Conservation (phyloP, 92 coral and sea anemone species). For the Ricordea florida region DNA sequence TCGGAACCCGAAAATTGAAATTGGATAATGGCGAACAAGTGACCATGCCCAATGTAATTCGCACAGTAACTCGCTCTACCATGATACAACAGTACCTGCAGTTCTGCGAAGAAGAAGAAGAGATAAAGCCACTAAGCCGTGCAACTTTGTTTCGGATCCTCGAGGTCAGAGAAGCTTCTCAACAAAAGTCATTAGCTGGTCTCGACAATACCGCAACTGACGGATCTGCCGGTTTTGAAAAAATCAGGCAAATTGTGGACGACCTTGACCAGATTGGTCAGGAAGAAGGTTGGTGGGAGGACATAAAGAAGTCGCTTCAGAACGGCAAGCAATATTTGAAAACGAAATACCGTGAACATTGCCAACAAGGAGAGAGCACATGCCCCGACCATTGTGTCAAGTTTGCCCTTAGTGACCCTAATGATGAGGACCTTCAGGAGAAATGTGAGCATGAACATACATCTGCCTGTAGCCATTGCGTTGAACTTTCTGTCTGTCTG, state of each 20-base stretch:
- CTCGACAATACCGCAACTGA: conserved; percentile 61
- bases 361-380: conserved; percentile 46
- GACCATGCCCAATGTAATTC: conserved; percentile 47
- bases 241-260: conserved; percentile 30
- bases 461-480: conserved; percentile 49
- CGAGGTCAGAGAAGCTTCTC: conserved; percentile 47
- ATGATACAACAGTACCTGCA: conserved; percentile 39
- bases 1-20: conserved; percentile 42
- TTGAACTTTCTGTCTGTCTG: conserved; percentile 25
- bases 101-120: conserved; percentile 35
- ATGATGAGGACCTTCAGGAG: conserved; percentile 33
- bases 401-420: conserved; percentile 62
- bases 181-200: conserved; percentile 27
- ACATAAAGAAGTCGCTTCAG: conserved; percentile 8
- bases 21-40: conserved; percentile 39
- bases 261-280: too few relatives aligned
- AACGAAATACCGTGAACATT: conserved; percentile 37
- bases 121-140: conserved; percentile 34
- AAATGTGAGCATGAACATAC: conserved; percentile 50
- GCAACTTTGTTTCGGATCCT: conserved; percentile 43
- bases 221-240: conserved; percentile 51
- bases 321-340: conserved; percentile 30
- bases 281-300: conserved; percentile 6
- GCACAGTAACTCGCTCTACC: conserved; percentile 46
- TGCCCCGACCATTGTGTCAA: conserved; percentile 56